Evolutionary conservation across 2,113 vertebrate genomes (phyloP), one percentile per base, ranked within the genome.

Genomic region (Pipa parva): DNA sequence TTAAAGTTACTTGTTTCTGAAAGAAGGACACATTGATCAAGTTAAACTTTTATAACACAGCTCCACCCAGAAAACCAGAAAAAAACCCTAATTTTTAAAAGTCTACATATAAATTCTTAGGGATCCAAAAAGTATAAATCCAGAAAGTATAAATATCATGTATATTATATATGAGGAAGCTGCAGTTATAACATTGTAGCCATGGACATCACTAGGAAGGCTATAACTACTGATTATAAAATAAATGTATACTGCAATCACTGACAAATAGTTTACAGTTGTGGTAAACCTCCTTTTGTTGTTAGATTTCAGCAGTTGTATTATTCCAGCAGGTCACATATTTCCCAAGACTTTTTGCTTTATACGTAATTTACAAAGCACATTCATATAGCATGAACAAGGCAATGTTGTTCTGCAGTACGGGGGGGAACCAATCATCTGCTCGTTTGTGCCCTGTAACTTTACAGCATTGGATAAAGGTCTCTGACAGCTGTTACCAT

Each of bases 271-370:
- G 20, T 58, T 49, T 24, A 24, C 46, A 49, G 46, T 58, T 58
- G 29, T 33, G 29, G 55, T 36, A 36, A 58, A 36, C 37, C 29
- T 36, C 55, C 31, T 36, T 15, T 55, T 55, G 11, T 58, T 58
- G 39, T 42, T 42, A 42, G 11, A 12, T 13, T 17, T 42, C 39
- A 15, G 3, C 39, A 42, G 1, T 55, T 10, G 46, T 36, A 36
- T 31, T 50, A 51, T 63, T 50, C 27, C 28, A 51, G 29, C 27
- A 51, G 60, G 60, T 63, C 60, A 63, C 26, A 49, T 63, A 51
- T 51, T 63, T 63, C 60, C 60, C 46, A 63, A 63, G 60, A 33
- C 21, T 63, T 17, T 24, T 51, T 63, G 46, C 60, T 51, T 49
- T 20, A 45, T 20, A 51, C 50, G 60, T 63, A 22, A 33, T 51